Evolutionary conservation across 2,888 invertebrate genomes (phyloP).

Genomic region (Caenorhabditis afra): DNA sequence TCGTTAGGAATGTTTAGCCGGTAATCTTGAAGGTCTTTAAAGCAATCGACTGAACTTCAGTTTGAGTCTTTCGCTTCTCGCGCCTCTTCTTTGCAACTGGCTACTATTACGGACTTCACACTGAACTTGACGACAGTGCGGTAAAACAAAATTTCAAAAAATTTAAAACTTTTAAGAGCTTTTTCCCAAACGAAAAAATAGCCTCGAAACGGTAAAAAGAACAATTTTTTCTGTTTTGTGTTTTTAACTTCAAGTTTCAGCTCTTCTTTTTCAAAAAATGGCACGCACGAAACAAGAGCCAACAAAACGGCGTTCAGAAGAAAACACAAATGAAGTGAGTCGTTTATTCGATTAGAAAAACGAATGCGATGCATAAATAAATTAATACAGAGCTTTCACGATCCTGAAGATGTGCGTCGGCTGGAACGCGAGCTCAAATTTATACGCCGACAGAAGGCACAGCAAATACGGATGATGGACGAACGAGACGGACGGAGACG

Average conservation of each 20-base stretch:
- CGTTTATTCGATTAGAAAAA: no score
- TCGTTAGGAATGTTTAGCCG: no score
- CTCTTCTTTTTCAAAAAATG: no score
- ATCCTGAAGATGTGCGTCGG: slow-evolving; percentile 30
- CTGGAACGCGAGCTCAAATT: slow-evolving; percentile 19
- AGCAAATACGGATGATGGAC: slow-evolving; percentile 30
- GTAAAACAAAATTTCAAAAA: slow-evolving; percentile 24
- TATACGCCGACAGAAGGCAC: slow-evolving; percentile 18
- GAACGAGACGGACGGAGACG: neutral
- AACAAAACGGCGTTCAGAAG: neutral
- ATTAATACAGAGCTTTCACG: slow-evolving; percentile 21
- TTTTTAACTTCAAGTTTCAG: no score
- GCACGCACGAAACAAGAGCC: no score
- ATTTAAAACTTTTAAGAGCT: neutral
- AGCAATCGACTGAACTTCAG: no score
- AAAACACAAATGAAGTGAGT: slow-evolving; percentile 10
- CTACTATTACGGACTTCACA: slow-evolving; percentile 5
- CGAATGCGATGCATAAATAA: neutral
- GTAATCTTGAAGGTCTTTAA: no score
- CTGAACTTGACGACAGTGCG: slow-evolving; percentile 43
- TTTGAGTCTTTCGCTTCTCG: no score
- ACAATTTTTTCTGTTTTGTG: no score
- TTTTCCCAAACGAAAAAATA: no score
- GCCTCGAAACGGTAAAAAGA: no score
- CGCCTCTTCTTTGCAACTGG: neutral